Evolutionary conservation across 2,888 invertebrate genomes (phyloP).

Genomic region (Beris morrisii): DNA sequence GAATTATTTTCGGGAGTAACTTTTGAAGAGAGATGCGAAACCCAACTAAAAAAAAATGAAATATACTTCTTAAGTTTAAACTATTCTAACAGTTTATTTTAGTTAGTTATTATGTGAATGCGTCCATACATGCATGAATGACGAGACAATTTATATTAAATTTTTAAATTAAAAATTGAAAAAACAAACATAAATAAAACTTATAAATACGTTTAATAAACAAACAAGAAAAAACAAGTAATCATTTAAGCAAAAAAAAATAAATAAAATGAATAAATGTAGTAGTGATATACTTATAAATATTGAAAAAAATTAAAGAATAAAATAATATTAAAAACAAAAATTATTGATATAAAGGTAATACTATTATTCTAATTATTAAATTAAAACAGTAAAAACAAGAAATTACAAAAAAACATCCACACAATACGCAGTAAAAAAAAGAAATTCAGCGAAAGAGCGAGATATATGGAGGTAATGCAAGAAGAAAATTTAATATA

Average conservation of each 20-base stretch:
- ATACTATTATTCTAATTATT: conserved; percentile 31
- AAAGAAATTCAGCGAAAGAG: no score
- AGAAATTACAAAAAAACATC: conserved; percentile 22
- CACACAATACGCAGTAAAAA: conserved; percentile 21
- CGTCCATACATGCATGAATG: conserved; percentile 30
- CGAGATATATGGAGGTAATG: neutral
- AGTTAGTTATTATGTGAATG: conserved; percentile 33
- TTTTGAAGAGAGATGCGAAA: neutral
- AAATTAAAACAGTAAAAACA: conserved; percentile 16
- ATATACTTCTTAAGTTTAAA: conserved; percentile 23
- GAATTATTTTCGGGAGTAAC: neutral
- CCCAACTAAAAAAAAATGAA: neutral
- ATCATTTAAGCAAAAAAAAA: conserved; percentile 23
- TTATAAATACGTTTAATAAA: conserved; percentile 36
- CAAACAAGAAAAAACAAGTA: conserved; percentile 27
- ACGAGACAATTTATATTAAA: conserved; percentile 39
- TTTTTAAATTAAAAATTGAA: conserved; percentile 36
- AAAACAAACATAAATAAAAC: conserved; percentile 33
- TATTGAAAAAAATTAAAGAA: conserved; percentile 34
- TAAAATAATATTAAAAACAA: conserved; percentile 27
- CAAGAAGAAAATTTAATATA: neutral
- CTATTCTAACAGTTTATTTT: conserved; percentile 30
- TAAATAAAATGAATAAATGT: conserved; percentile 37
- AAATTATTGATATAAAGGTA: conserved; percentile 27
- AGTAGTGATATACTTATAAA: conserved; percentile 39